phyloP scores from a whole-genome alignment of 1,140 invertebrate genomes.

The Lasaia peninsularis region DNA sequence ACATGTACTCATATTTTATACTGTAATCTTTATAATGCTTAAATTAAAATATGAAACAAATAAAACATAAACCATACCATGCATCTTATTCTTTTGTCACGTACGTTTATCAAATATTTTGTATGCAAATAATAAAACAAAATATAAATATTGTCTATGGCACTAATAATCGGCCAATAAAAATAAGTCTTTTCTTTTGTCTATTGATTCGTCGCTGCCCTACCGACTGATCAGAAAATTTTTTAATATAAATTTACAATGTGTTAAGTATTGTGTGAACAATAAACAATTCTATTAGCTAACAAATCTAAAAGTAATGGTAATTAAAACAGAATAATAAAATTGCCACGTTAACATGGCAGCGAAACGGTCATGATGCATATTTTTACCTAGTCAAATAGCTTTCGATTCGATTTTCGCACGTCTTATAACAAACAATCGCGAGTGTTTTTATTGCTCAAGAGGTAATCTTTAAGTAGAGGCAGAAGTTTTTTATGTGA shows the following conservation, averaged over 20 bases:
- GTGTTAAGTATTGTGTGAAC: conserved; percentile 42
- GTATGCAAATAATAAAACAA: background rate
- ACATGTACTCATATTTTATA: too few species aligned
- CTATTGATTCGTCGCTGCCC: conserved; percentile 74
- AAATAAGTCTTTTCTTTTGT: conserved; percentile 64
- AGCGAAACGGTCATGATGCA: conserved; percentile 34
- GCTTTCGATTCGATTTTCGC: conserved; percentile 68
- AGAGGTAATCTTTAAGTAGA: conserved; percentile 16
- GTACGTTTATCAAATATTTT: too few species aligned
- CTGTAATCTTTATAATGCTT: too few species aligned
- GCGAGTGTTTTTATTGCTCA: conserved; percentile 38
- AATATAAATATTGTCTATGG: conserved; percentile 34
- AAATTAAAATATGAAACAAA: too few species aligned
- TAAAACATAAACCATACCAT: too few species aligned
- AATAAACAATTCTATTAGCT: conserved; percentile 26
- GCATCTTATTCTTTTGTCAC: too few species aligned
- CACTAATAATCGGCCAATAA: conserved; percentile 35
- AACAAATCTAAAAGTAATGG: background rate
- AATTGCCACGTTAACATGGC: conserved; percentile 2
- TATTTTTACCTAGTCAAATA: conserved; percentile 43
- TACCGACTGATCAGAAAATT: conserved; percentile 65
- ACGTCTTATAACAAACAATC: conserved; percentile 58
- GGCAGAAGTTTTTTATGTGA: conserved; percentile 18
- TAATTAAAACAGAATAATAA: conserved; percentile 6
- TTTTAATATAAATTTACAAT: conserved; percentile 50